Conservation (phyloP, 1,140 invertebrate genomes). For the Magallana gigas region DNA sequence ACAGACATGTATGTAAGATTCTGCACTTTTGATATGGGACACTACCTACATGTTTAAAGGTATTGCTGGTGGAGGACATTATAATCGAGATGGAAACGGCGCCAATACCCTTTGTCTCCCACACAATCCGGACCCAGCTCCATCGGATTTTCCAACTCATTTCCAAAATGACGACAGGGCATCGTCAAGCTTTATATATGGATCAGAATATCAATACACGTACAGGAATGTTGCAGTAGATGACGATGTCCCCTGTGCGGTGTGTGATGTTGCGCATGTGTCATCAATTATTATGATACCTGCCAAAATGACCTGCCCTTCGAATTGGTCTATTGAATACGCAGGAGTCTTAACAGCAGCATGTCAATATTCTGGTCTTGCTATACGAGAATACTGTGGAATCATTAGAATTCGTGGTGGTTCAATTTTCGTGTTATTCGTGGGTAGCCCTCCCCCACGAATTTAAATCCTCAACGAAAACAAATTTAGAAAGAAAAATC, state of each 20-base stretch:
- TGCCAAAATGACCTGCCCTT: background rate
- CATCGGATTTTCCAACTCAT: background rate
- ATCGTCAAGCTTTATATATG: background rate
- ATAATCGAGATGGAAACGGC: background rate
- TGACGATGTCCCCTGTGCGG: conserved; percentile 46
- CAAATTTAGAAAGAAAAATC: no score
- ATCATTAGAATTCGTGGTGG: no score
- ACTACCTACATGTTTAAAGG: background rate
- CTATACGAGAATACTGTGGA: no score
- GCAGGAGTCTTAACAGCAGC: background rate
- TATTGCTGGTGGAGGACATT: conserved; percentile 13
- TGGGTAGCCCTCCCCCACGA: no score
- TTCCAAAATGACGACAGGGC: no score
- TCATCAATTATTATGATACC: conserved; percentile 33
- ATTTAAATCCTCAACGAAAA: no score
- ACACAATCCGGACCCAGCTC: conserved; percentile 15
- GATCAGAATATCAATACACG: conserved; percentile 43
- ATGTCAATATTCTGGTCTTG: no score
- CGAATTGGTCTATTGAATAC: background rate
- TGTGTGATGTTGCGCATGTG: background rate
- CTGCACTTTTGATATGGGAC: no score
- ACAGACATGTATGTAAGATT: no score
- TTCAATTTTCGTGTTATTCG: no score
- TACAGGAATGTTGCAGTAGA: background rate
- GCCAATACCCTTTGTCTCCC: conserved; percentile 20